Evolutionary conservation across 2,113 vertebrate species (phyloP).

Genomic region (Mirza zaza): DNA sequence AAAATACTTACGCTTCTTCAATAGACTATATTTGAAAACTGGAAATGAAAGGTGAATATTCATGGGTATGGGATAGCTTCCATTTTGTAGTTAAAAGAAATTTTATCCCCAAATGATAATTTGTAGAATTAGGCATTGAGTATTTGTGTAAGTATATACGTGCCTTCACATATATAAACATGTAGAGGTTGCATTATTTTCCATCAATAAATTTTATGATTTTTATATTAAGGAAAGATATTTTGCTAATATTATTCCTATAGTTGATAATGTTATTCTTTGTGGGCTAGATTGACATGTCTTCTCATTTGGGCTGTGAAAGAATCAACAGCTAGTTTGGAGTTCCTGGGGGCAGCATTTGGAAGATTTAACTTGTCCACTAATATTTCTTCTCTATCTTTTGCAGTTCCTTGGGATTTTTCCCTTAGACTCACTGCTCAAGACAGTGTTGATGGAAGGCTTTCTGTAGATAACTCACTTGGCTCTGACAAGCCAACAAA

Average conservation of each 20-base stretch:
- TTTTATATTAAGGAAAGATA: constrained; percentile 23
- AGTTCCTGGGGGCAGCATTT: constrained; percentile 49
- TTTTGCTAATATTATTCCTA: constrained; percentile 39
- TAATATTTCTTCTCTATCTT: constrained; percentile 13
- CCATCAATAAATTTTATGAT: neutral
- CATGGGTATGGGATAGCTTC: neutral
- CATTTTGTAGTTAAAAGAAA: constrained; percentile 19
- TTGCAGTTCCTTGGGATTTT: constrained; percentile 42
- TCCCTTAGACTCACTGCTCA: constrained; percentile 4
- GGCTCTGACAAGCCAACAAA: constrained; percentile 36
- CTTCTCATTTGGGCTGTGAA: constrained; percentile 52
- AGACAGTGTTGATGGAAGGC: constrained; percentile 47
- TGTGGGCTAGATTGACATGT: constrained; percentile 20
- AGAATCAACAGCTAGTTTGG: constrained; percentile 59
- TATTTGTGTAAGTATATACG: neutral
- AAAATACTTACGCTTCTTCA: constrained; percentile 22
- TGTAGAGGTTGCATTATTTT: constrained; percentile 21
- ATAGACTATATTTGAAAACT: neutral
- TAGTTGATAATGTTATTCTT: constrained; percentile 37
- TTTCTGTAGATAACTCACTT: constrained; percentile 52
- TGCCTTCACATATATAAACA: neutral
- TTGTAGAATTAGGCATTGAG: neutral
- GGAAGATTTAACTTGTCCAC: constrained; percentile 56
- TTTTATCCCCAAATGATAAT: neutral
- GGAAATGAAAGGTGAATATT: neutral